A percentile compares a stretch with the other conserved stretches of the same genome.
phyloP scores from a whole-genome alignment of 1,140 invertebrate species.

The Heliconius congener region DNA sequence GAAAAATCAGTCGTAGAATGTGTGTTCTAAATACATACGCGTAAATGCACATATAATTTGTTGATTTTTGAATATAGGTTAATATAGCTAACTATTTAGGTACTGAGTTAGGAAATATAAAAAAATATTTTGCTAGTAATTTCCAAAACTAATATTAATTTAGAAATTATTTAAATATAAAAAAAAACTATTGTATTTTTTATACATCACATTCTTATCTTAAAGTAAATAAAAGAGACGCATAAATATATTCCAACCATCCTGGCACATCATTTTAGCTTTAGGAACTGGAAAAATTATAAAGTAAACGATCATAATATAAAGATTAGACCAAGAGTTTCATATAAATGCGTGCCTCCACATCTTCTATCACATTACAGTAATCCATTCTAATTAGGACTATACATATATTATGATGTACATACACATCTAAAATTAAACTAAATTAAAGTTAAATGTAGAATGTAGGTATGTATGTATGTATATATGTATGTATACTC shows the following conservation, averaged over 20 bases:
- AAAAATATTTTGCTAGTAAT: not conserved
- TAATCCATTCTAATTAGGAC: conserved; percentile 3
- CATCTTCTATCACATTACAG: conserved; percentile 18
- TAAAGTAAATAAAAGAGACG: not conserved
- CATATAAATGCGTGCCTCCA: conserved; percentile 24
- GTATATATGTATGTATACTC: not conserved
- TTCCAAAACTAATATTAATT: not conserved
- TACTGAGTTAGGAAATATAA: not conserved
- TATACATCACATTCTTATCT: not conserved
- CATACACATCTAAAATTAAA: conserved; percentile 5
- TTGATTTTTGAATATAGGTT: not conserved
- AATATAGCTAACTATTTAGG: not conserved
- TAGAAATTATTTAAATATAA: conserved; percentile 1
- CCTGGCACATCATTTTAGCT: conserved; percentile 15
- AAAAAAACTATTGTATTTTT: not conserved
- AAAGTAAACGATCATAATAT: conserved; percentile 5
- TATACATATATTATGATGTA: conserved; percentile 20
- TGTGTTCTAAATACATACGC: not conserved
- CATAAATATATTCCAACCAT: conserved; percentile 10
- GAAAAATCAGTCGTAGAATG: conserved; percentile 10
- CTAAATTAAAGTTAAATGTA: conserved; percentile 7
- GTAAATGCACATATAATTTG: not conserved
- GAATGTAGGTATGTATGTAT: conserved; percentile 9
- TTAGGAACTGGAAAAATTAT: conserved; percentile 26
- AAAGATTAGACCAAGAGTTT: conserved; percentile 14